phyloP scores from a whole-genome alignment of 1,140 invertebrate species.

The Cydia splendana region DNA sequence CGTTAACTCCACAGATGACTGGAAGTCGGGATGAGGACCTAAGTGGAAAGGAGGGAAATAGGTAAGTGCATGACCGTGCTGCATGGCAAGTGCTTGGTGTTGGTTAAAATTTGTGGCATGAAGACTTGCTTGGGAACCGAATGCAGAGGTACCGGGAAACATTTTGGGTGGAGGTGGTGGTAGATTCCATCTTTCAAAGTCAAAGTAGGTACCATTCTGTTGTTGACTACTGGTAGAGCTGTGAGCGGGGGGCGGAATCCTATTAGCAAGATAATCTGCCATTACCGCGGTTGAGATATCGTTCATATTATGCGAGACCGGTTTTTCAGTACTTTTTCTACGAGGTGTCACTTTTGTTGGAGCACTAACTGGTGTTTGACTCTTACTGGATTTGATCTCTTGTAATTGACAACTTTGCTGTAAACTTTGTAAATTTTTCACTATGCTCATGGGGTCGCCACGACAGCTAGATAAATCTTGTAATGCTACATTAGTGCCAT shows the following conservation, averaged over 20 bases:
- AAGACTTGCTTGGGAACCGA: constrained; percentile 80
- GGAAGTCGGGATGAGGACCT: constrained; percentile 83
- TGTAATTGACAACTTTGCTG: constrained; percentile 83
- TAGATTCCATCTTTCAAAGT: constrained; percentile 87
- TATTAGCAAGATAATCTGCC: constrained; percentile 81
- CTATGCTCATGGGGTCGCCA: constrained; percentile 87
- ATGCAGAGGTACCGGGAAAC: constrained; percentile 80
- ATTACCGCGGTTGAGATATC: constrained; percentile 78
- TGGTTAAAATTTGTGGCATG: constrained; percentile 83
- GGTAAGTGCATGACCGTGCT: constrained; percentile 82
- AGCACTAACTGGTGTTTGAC: constrained; percentile 51
- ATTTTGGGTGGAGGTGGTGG: constrained; percentile 84
- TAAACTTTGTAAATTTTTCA: constrained; percentile 85
- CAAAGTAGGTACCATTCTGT: constrained; percentile 85
- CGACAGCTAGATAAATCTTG: constrained; percentile 86
- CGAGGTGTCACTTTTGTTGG: constrained; percentile 66
- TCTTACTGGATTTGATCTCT: constrained; percentile 75
- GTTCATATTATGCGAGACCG: constrained; percentile 73
- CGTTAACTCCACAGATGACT: constrained; percentile 84
- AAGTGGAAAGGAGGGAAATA: constrained; percentile 87
- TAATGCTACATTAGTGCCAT: constrained; percentile 80
- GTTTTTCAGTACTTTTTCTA: constrained; percentile 80
- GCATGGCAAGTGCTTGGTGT: constrained; percentile 83
- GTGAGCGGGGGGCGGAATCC: constrained; percentile 86
- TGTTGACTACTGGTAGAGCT: constrained; percentile 83